These are phyloP conservation scores for Lepidurus packardi DNA, from an alignment of 1,140 invertebrate species.

Conservation along the genomic window DNA sequence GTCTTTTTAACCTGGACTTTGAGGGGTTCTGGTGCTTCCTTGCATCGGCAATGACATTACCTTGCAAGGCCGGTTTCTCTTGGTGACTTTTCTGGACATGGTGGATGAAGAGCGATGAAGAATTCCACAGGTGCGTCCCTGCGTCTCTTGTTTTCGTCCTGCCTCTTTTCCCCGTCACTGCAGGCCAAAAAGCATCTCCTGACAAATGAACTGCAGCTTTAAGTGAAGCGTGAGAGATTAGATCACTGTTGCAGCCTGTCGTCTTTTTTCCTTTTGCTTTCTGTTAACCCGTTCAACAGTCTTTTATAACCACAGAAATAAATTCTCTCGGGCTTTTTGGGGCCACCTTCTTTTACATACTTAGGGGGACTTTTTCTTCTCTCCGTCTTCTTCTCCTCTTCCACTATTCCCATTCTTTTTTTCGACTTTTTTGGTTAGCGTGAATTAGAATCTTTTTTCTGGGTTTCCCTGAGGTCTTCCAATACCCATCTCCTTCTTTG, in stretches of 20 bases:
- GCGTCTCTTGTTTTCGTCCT: background rate
- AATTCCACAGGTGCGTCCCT: constrained; percentile 12
- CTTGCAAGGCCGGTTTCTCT: constrained; percentile 1
- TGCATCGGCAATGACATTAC: constrained; percentile 3
- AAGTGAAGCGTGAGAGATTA: constrained; percentile 21
- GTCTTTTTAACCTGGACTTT: background rate
- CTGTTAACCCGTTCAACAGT: background rate
- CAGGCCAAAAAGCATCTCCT: constrained; percentile 6
- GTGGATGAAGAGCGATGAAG: background rate
- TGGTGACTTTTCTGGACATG: background rate
- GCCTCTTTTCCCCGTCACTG: constrained; percentile 1
- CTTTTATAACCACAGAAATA: background rate
- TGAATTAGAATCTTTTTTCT: too few relatives aligned
- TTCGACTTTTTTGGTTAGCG: too few relatives aligned
- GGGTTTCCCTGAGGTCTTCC: too few relatives aligned
- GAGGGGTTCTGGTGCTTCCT: background rate
- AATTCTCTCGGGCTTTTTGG: background rate
- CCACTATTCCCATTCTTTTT: too few relatives aligned
- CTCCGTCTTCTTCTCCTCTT: background rate
- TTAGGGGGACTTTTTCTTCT: background rate
- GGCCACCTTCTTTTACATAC: background rate
- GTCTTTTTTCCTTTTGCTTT: background rate
- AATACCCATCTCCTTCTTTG: too few relatives aligned
- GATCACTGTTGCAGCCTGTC: constrained; percentile 14
- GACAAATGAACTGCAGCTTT: constrained; percentile 22